Conservation (phyloP, 2,888 invertebrate species). For the Pollenia griseotomentosa region DNA sequence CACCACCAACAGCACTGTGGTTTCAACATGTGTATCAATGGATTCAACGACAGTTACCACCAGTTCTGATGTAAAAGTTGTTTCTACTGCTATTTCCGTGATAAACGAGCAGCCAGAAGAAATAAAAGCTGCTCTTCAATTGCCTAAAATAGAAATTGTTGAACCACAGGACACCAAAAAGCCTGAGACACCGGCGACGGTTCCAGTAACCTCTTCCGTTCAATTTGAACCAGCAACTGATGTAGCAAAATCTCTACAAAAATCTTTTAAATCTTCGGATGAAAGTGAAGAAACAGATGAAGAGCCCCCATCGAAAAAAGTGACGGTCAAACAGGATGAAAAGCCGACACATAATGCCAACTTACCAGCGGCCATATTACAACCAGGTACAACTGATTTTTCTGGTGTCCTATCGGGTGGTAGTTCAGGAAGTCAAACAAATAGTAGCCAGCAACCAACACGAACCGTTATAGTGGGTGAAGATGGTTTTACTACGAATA, state of each 20-base stretch:
- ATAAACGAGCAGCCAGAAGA: neutral
- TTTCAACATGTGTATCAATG: neutral
- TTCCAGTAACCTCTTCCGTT: conserved; percentile 3
- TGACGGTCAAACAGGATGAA: conserved; percentile 78
- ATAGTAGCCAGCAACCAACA: conserved; percentile 68
- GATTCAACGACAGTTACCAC: neutral
- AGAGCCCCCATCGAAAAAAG: conserved; percentile 62
- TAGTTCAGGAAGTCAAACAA: conserved; percentile 51
- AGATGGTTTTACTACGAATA: conserved; percentile 85
- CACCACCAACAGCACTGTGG: conserved; percentile 16
- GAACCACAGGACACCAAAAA: conserved; percentile 40
- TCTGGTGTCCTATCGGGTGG: conserved; percentile 80
- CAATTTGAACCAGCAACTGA: neutral
- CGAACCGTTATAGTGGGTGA: conserved; percentile 86
- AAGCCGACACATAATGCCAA: conserved; percentile 82
- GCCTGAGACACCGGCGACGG: conserved; percentile 1
- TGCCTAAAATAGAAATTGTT: conserved; percentile 62
- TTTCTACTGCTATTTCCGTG: neutral
- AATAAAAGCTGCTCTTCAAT: neutral
- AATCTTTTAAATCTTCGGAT: conserved; percentile 73
- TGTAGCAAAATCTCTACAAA: conserved; percentile 25
- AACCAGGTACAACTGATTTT: conserved; percentile 81
- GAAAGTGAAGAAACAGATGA: conserved; percentile 77
- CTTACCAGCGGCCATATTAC: conserved; percentile 80
- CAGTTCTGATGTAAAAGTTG: neutral